phyloP scores from a whole-genome alignment of 2,113 vertebrate genomes.

The Sterrhoptilus dennistouni region DNA sequence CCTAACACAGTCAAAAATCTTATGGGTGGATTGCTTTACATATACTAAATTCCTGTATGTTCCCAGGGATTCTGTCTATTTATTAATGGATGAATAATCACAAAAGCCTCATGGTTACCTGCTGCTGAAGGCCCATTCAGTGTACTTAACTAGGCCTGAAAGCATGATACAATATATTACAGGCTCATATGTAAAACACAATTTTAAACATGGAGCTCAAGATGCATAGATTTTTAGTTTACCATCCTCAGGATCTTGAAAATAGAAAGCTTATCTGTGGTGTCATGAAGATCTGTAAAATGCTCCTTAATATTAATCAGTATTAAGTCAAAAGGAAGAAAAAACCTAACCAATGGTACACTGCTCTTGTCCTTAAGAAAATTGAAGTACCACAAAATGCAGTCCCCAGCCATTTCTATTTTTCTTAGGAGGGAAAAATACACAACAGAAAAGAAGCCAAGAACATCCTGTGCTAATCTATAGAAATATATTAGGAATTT shows the following conservation, averaged over 20 bases:
- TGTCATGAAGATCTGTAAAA: neutral
- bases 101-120: neutral
- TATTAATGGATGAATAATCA: neutral
- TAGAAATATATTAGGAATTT: neutral
- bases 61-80: neutral
- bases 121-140: neutral
- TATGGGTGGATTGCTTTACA: neutral
- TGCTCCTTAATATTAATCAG: neutral
- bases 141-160: neutral
- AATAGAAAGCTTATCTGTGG: neutral
- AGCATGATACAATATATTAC: accelerated
- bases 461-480: neutral
- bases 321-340: neutral
- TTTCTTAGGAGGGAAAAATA: neutral
- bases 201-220: neutral
- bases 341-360: accelerated
- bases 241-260: neutral
- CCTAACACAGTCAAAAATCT: neutral
- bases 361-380: neutral
- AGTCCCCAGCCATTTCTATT: neutral
- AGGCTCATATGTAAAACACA: neutral
- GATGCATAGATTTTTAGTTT: neutral
- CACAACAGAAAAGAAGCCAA: neutral
- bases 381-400: neutral
- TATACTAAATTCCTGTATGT: neutral